Evolutionary conservation across 2,113 vertebrate species (phyloP).

Genomic region (Rhinopomastus cyanomelas): DNA sequence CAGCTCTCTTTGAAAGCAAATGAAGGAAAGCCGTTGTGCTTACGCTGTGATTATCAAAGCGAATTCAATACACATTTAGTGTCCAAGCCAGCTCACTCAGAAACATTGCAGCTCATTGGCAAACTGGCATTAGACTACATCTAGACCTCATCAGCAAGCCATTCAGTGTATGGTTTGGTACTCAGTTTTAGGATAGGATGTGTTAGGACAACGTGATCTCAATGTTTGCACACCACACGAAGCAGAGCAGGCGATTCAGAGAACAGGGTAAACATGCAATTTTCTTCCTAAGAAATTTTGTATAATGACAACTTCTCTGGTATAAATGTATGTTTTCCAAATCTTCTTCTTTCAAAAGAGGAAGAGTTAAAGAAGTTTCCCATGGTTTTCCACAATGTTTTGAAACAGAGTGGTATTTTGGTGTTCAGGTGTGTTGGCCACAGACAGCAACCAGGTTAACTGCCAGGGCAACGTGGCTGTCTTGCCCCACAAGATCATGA

Average conservation of each 20-base stretch:
- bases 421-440: not conserved
- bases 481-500: not conserved
- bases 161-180: not conserved
- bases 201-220: not conserved
- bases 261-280: not conserved
- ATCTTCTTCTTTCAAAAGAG: not conserved
- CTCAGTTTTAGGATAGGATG: not conserved
- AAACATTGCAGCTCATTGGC: not conserved
- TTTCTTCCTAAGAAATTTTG: not conserved
- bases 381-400: not conserved
- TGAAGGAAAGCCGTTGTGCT: not conserved
- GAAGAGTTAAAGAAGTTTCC: not conserved
- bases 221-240: not conserved
- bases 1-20: conserved; percentile 27
- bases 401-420: not conserved
- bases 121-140: not conserved
- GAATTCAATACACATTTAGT: not conserved
- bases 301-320: not conserved
- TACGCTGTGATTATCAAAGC: conserved; percentile 1
- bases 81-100: not conserved
- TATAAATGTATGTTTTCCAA: not conserved
- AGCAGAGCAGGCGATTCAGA: not conserved
- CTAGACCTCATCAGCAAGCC: conserved; percentile 31
- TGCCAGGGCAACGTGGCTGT: not conserved
- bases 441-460: not conserved